Evolutionary conservation across 2,113 vertebrate species (phyloP), one percentile per base, ranked within the genome.

Genomic region (Myotis lucifugus): DNA sequence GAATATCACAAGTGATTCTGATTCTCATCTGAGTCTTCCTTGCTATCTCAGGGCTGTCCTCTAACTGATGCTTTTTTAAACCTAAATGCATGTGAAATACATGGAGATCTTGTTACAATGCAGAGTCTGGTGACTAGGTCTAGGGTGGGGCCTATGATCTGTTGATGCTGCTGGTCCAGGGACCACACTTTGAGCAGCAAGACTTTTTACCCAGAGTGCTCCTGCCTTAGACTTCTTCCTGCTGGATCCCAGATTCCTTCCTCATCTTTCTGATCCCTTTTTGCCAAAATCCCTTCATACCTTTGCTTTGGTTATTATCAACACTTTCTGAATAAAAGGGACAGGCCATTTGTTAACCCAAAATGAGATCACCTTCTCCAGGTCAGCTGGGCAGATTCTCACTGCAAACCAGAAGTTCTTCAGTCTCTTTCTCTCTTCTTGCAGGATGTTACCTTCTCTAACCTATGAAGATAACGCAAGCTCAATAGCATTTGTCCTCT

Each of bases 231-330:
- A 37, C 32, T 42, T 19, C 34, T 86, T 70, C 21, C 21, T 37
- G n/a, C 4, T 23, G 27, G 6, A 2, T 52, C 4, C 48, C 34
- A 50, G 21, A 14, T 59, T 82, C 14, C 18, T 67, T 46, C 34
- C 13, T 0, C 34, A 69, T 37, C 15, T 81, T 86, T 78, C 40
- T 69, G 0, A 56, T 23, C 9, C 32, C 0, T n/a, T 86, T 61
- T 83, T 81, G 34, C 21, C n/a, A 66, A 83, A 52, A 10, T 82
- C 34, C 6, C 18, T 89, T n/a, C 3, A 9, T 48, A n/a, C 15
- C 59, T 93, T 54, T 81, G 10, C 37, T 85, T 79, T n/a, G 37
- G 32, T 86, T 95, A 34, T 95, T 21, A 50, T 42, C 52, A 82
- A 42, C 2, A 78, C 23, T 69, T 85, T 85, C 66, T 40, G 48